Percentiles rank a stretch among this genome's conserved stretches.
Evolutionary conservation across 1,140 invertebrate species (phyloP).

Genomic region (Magallana gigas): DNA sequence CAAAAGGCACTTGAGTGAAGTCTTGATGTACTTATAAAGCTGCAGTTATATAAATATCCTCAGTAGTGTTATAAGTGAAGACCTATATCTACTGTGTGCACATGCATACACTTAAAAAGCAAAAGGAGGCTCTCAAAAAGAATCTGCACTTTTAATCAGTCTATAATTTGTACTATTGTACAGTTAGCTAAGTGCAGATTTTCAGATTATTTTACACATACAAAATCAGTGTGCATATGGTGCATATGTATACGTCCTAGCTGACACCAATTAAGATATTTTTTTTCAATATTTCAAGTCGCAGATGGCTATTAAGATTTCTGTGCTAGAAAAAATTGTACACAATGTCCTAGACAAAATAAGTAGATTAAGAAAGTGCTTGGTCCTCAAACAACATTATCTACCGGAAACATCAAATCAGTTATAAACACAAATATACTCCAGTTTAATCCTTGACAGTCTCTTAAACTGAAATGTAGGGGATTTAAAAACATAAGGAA

Average conservation of each 20-base stretch:
- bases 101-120: not conserved
- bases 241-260: not conserved
- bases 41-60: not conserved
- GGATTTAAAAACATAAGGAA: not conserved
- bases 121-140: not conserved
- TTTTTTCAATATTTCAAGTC: conserved; percentile 1
- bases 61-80: not conserved
- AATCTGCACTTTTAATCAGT: not conserved
- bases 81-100: not conserved
- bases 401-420: conserved; percentile 31
- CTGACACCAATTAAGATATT: not conserved
- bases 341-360: not conserved
- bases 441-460: not conserved
- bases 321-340: not conserved
- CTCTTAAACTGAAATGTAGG: not conserved
- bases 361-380: conserved; percentile 31
- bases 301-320: conserved; percentile 5
- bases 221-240: no score
- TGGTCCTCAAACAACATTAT: not conserved
- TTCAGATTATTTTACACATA: not conserved
- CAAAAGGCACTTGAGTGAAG: not conserved
- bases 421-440: conserved; percentile 21
- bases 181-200: not conserved
- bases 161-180: not conserved
- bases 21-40: not conserved